phyloP scores from a whole-genome alignment of 1,140 invertebrate species.

The Drosophila bocki region DNA sequence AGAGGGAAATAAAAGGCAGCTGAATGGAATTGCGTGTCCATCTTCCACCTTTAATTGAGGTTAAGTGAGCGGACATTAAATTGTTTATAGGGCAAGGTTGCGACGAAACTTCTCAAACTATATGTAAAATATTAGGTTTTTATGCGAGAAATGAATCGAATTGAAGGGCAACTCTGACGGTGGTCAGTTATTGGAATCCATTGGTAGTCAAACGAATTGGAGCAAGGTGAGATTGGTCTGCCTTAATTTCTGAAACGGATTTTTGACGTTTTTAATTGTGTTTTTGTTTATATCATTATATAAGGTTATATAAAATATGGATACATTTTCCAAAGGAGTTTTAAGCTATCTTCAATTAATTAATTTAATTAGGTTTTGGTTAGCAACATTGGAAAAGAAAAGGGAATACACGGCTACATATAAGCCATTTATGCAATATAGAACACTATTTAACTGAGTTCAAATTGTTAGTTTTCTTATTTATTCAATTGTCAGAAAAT shows the following conservation, averaged over 20 bases:
- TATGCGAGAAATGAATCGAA: slow-evolving; percentile 33
- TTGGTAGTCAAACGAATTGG: slow-evolving; percentile 7
- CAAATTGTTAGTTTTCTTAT: no score
- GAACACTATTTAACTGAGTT: no score
- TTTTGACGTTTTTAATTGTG: background rate
- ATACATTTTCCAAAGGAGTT: no score
- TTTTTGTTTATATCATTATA: no score
- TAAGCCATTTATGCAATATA: no score
- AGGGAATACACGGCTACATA: no score
- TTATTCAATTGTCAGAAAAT: no score
- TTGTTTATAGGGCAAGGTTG: slow-evolving; percentile 71
- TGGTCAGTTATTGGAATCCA: slow-evolving; percentile 5
- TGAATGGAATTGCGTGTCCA: slow-evolving; percentile 50
- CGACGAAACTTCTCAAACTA: slow-evolving; percentile 32
- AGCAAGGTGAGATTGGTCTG: slow-evolving; percentile 14
- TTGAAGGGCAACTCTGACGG: slow-evolving; percentile 39
- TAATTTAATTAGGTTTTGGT: no score
- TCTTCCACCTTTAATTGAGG: slow-evolving; percentile 62
- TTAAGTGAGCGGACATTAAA: slow-evolving; percentile 65
- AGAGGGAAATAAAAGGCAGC: background rate
- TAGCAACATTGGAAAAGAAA: no score
- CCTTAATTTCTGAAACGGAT: background rate
- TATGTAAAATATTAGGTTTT: slow-evolving; percentile 45
- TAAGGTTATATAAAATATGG: no score
- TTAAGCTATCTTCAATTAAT: no score